A percentile compares a stretch with the other conserved stretches of the same genome.
These are phyloP conservation scores for Invenusta paracnida DNA, from an alignment of 2,888 invertebrate genomes.

Conservation along the genomic window DNA sequence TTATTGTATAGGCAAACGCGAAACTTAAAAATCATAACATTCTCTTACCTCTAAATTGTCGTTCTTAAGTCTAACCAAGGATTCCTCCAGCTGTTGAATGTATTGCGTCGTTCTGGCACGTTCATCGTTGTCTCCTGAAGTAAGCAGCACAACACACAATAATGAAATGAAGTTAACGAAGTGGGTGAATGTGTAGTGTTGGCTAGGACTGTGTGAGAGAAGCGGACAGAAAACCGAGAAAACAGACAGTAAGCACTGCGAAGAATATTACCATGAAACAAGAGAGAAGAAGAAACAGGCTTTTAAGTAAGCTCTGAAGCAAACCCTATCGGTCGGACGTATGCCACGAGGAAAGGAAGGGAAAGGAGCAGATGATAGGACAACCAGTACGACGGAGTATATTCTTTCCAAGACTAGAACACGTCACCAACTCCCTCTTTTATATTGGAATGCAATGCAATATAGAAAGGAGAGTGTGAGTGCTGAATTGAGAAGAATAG, in stretches of 20 bases:
- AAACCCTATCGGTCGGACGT: background rate
- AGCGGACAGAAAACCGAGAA: too few relatives aligned
- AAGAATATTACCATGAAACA: too few relatives aligned
- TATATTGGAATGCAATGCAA: background rate
- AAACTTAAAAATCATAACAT: too few relatives aligned
- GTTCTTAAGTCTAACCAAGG: background rate
- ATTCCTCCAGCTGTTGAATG: background rate
- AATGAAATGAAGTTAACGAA: background rate
- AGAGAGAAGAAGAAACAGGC: too few relatives aligned
- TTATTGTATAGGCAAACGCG: too few relatives aligned
- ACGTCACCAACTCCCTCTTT: background rate
- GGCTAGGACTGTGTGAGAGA: background rate
- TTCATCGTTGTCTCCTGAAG: background rate
- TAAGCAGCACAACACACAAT: background rate
- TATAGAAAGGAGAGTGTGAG: too few relatives aligned
- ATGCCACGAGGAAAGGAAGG: too few relatives aligned
- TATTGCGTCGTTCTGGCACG: background rate
- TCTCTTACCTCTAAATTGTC: background rate
- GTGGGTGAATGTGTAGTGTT: background rate
- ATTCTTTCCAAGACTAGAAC: background rate
- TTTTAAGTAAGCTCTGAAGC: background rate
- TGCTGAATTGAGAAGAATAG: too few relatives aligned
- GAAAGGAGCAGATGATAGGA: too few relatives aligned
- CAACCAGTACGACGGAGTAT: background rate
- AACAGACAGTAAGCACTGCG: too few relatives aligned